Conservation (phyloP, 1,140 invertebrate genomes). For the Kradibia gibbosae region DNA sequence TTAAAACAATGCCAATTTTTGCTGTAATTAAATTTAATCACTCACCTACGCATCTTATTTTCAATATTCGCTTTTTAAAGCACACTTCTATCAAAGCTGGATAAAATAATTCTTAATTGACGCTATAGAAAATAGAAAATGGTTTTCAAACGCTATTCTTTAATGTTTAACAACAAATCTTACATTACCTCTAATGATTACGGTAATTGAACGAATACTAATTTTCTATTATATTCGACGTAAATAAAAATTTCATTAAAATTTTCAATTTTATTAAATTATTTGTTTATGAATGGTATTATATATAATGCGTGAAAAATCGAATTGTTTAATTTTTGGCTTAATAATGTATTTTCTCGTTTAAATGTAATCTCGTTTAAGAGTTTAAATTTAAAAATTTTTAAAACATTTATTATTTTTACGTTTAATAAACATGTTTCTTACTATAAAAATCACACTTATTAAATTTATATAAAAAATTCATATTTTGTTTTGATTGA, state of each 20-base stretch:
- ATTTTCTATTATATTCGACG: too few relatives aligned
- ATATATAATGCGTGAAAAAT: too few relatives aligned
- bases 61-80: conserved; percentile 35
- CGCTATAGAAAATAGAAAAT: conserved; percentile 49
- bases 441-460: not conserved
- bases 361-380: too few relatives aligned
- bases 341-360: too few relatives aligned
- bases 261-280: not conserved
- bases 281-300: not conserved
- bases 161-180: not conserved
- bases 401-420: conserved; percentile 6
- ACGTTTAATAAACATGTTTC: conserved; percentile 1
- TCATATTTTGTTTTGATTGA: conserved; percentile 5
- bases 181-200: not conserved
- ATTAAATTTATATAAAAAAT: conserved; percentile 8
- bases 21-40: conserved; percentile 61
- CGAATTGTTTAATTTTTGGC: too few relatives aligned
- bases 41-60: conserved; percentile 40
- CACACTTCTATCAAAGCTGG: conserved; percentile 43
- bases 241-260: too few relatives aligned
- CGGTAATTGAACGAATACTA: too few relatives aligned
- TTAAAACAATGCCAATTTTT: conserved; percentile 31
- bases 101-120: conserved; percentile 48
- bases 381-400: too few relatives aligned
- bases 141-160: conserved; percentile 28